Evolutionary conservation across 2,113 vertebrate species (phyloP), one percentile per base, ranked within the genome.

Genomic region (Podocnemis expansa): DNA sequence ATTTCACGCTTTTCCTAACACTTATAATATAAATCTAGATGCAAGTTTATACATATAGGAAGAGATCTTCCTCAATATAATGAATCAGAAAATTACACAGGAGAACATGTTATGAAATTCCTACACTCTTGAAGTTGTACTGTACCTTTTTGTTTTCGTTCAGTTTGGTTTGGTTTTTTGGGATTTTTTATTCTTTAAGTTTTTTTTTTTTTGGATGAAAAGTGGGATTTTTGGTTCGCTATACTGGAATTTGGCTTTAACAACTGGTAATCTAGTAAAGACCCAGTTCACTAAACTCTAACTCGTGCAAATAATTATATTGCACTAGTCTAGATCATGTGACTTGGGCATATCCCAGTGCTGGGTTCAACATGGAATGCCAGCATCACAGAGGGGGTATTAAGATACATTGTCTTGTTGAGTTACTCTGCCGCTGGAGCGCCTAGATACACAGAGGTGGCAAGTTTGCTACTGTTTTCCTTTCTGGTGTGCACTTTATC

Each of bases 1-100:
- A 87, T 76, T 51, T 89, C 84, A 63, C 76, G 17, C 17, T 93
- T 93, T 93, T 94, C 93, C 27, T 80, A 95, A 94, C 82, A 51
- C 10, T 58, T 11, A 56, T 91, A 93, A 87, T 96, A 94, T 93
- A 96, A 97, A 97, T 95, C 95, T 97, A 97, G 93, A 91, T 95
- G 88, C 82, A 82, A 82, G 82, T 84, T 91, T 94, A 85, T 51
- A 89, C 82, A 93, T 85, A 38, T 34, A 67, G 25, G 58, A 89
- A 93, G 95, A 89, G 12, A 82, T 58, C 43, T 80, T 14, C 73
- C 41, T 86, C 82, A 78, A 80, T 86, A 31, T 29, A 29, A 34
- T 91, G 51, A 85, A 21, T 80, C 85, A 93, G 34, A n/a, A 25
- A 91, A 90, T 93, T 89, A 93, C 81, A 90, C 43, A 19, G 17